These are phyloP conservation scores for Anagrus nilaparvatae DNA, from an alignment of 1,140 invertebrate species.

Conservation along the genomic window DNA sequence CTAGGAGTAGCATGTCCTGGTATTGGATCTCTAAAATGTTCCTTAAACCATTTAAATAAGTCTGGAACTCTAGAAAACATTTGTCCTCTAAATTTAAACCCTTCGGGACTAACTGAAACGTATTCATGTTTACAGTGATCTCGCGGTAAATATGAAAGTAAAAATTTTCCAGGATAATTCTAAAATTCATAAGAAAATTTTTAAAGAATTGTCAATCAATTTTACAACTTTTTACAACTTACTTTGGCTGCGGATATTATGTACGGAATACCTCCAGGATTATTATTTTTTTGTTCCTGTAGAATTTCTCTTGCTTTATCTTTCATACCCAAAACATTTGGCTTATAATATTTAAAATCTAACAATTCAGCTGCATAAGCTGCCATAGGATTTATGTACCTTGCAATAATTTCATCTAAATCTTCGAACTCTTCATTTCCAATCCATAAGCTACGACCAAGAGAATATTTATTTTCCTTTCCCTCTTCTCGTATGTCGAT, in stretches of 20 bases:
- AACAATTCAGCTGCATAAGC: conserved; percentile 81
- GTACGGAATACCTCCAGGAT: conserved; percentile 83
- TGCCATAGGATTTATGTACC: conserved; percentile 94
- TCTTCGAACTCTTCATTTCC: conserved; percentile 92
- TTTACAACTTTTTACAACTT: conserved; percentile 14
- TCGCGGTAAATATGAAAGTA: conserved; percentile 87
- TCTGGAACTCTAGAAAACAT: conserved; percentile 76
- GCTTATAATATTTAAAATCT: conserved; percentile 83
- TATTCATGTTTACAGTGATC: conserved; percentile 81
- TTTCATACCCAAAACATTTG: conserved; percentile 57
- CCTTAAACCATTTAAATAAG: conserved; percentile 94
- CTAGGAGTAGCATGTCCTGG: conserved; percentile 61
- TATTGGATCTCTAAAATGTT: conserved; percentile 87
- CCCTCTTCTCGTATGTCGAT: conserved; percentile 93
- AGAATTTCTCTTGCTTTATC: conserved; percentile 83
- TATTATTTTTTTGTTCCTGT: conserved; percentile 75
- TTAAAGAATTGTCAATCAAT: neutral
- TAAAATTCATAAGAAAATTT: conserved; percentile 23
- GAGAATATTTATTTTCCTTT: conserved; percentile 92
- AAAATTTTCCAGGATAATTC: conserved; percentile 89
- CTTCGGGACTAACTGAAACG: conserved; percentile 83
- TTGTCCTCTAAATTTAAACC: conserved; percentile 81
- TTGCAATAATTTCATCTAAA: conserved; percentile 96
- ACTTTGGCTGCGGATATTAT: conserved; percentile 73
- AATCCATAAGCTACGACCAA: conserved; percentile 80